Evolutionary conservation across 2,797 vertebrate species (phyloP).

Genomic region (Coregonus sp.): DNA sequence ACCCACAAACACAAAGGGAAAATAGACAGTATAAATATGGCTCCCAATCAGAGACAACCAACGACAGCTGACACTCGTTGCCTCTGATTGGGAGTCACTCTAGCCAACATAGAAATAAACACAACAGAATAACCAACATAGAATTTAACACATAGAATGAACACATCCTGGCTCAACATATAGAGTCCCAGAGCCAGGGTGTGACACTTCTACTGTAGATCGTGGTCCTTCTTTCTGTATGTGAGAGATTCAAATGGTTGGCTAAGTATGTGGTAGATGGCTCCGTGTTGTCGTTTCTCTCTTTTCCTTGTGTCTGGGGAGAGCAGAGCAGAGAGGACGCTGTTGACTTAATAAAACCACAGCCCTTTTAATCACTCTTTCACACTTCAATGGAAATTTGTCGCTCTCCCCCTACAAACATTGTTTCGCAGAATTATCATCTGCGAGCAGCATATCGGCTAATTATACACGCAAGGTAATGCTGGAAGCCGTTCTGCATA

Average conservation of each 20-base stretch:
- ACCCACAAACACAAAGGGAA: too few relatives aligned
- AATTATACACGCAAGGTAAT: conserved; percentile 82
- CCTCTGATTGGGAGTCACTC: too few relatives aligned
- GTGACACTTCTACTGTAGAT: not conserved
- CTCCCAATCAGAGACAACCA: too few relatives aligned
- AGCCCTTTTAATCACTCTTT: conserved; percentile 82
- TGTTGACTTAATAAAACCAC: conserved; percentile 71
- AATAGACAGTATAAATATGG: too few relatives aligned
- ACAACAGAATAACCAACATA: too few relatives aligned
- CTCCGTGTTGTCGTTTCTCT: conserved; percentile 52
- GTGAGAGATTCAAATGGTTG: not conserved
- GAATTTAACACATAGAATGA: too few relatives aligned
- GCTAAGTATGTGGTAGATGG: not conserved
- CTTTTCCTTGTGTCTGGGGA: conserved; percentile 61
- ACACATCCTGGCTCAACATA: too few relatives aligned
- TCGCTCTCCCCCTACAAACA: conserved; percentile 76
- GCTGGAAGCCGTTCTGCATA: conserved; percentile 71
- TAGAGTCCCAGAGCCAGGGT: too few relatives aligned
- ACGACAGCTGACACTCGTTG: too few relatives aligned
- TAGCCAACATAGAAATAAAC: too few relatives aligned
- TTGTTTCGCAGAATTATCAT: conserved; percentile 83
- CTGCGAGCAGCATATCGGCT: conserved; percentile 78
- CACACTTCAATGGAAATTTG: conserved; percentile 84
- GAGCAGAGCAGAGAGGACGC: conserved; percentile 58
- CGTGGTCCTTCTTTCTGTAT: not conserved